Evolutionary conservation across 53 echinoderm and acorn worm species (phyloP), one percentile per base, ranked within the genome.

Genomic region (Crossaster papposus): DNA sequence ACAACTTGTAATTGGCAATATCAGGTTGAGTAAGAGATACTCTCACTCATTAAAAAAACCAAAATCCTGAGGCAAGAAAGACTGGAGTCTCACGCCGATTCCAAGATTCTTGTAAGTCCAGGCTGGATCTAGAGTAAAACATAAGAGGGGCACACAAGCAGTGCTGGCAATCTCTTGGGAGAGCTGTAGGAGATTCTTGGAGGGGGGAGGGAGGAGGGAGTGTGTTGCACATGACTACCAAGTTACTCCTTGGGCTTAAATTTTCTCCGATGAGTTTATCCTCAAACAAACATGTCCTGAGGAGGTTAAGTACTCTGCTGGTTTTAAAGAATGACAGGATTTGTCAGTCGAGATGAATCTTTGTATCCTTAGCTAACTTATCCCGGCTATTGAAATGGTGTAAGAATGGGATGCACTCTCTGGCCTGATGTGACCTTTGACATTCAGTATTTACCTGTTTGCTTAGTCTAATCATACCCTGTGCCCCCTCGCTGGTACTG

Each of bases 361-460:
- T 73, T 73, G 85, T 85, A 72, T 72, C 72, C 85, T 54, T 18
- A 22, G 30, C 31, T 31, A 31, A 51, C 53, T 54, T 53, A 85
- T 54, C 72, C 70, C 10, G 68, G 51, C 82, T 73, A 85, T 73
- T 54, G 72, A 53, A 77, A 17, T 34, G 51, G 23, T 2, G 83
- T 20, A 2, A 38, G 78, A 18, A 20, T 34, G 23, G 34, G 79
- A 78, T 79, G 91, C 79, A 84, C 85, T 51, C 85, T 51, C 79
- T 35, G 15, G 30, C 36, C 65, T 65, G 38, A 4, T 30, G 51
- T 75, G 78, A 78, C 91, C 78, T 85, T 55, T 91, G 82, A 77
- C 35, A 78, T 78, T 92, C 77, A 78, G 90, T 93, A 95, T 97
- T 97, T 97, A 95, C 90, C 92, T 95, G 98, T 97, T 97, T 95